Conservation (phyloP, 2,797 vertebrate species). For the Fistularia tabacaria region DNA sequence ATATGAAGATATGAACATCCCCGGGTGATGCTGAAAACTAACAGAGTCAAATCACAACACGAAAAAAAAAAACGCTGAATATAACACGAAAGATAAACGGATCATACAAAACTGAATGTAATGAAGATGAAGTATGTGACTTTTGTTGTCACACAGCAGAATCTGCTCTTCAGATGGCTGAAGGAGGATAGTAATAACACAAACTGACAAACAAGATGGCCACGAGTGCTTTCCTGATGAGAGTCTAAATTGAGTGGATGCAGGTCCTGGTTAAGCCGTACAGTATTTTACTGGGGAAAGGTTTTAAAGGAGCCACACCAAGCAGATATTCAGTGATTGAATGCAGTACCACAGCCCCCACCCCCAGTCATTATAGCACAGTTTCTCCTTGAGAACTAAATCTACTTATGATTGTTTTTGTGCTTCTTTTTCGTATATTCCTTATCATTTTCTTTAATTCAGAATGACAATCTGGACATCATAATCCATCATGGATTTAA, state of each 20-base stretch:
- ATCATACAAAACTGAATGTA: background rate
- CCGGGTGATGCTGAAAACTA: too few species aligned
- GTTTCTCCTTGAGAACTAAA: conserved; percentile 74
- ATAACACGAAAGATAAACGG: background rate
- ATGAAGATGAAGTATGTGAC: conserved; percentile 1
- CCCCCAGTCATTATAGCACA: conserved; percentile 57
- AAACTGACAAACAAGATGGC: conserved; percentile 58
- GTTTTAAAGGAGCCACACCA: conserved; percentile 47
- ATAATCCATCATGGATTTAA: conserved; percentile 75
- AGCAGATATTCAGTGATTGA: conserved; percentile 54
- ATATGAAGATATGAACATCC: too few species aligned
- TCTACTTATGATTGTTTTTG: conserved; percentile 71
- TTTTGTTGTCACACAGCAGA: background rate
- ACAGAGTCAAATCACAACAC: too few species aligned
- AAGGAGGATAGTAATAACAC: conserved; percentile 49
- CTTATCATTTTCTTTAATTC: conserved; percentile 75
- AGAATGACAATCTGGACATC: conserved; percentile 70
- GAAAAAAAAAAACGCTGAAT: too few species aligned
- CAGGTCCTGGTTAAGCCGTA: conserved; percentile 33
- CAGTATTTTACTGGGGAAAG: conserved; percentile 26
- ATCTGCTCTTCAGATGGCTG: conserved; percentile 26
- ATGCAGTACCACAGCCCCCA: conserved; percentile 13
- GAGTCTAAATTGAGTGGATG: conserved; percentile 43
- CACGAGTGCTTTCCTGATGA: conserved; percentile 32
- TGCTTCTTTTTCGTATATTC: conserved; percentile 63